These are phyloP conservation scores for Hyles vespertilio DNA, from an alignment of 1,140 invertebrate genomes.

Conservation along the genomic window DNA sequence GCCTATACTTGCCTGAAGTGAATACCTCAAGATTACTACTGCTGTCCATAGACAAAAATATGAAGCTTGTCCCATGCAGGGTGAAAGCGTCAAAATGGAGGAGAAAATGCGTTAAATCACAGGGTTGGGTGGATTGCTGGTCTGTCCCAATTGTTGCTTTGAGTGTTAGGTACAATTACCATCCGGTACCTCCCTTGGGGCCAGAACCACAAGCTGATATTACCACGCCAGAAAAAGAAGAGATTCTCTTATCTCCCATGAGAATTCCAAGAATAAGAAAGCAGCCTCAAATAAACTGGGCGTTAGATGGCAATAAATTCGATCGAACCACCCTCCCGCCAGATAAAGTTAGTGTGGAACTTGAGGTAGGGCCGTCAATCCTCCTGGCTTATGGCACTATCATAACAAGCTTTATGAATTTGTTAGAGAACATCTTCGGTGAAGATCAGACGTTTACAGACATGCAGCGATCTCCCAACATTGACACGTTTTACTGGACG, in stretches of 20 bases:
- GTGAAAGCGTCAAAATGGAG: constrained; percentile 85
- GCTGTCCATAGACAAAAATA: constrained; percentile 91
- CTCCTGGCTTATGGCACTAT: constrained; percentile 93
- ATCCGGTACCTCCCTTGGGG: constrained; percentile 91
- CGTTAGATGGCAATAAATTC: constrained; percentile 83
- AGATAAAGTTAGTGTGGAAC: constrained; percentile 92
- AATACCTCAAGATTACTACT: constrained; percentile 91
- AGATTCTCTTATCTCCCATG: constrained; percentile 93
- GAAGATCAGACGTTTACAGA: constrained; percentile 96
- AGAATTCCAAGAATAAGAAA: constrained; percentile 88
- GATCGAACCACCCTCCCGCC: constrained; percentile 89
- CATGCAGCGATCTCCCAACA: constrained; percentile 83
- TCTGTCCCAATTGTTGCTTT: constrained; percentile 94
- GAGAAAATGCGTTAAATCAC: constrained; percentile 85
- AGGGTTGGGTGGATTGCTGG: constrained; percentile 97
- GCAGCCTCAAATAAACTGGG: constrained; percentile 82
- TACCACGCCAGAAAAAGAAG: constrained; percentile 95
- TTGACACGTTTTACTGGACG: constrained; percentile 71
- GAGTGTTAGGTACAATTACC: constrained; percentile 93
- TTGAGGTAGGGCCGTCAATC: constrained; percentile 95
- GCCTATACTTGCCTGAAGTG: constrained; percentile 92
- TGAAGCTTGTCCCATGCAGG: constrained; percentile 84
- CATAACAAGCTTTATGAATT: constrained; percentile 90
- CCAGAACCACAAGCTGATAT: constrained; percentile 92
- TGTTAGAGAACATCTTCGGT: constrained; percentile 98